Evolutionary conservation across 2,797 vertebrate species (phyloP).

Genomic region (Tragopan temminckii): DNA sequence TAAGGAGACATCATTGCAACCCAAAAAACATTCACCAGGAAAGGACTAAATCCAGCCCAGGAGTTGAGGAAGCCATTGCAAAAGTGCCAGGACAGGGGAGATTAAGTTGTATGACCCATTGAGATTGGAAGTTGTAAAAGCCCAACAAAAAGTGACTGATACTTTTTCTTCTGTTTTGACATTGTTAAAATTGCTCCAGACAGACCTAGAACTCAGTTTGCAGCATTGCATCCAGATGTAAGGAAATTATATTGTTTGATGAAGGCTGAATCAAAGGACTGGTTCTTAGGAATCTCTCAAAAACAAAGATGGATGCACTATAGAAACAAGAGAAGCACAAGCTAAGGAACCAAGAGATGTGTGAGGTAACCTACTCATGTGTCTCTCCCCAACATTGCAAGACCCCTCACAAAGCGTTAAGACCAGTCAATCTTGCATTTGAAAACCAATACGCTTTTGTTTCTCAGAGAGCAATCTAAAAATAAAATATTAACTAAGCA

Average conservation of each 20-base stretch:
- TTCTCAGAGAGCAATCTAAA: conserved; percentile 29
- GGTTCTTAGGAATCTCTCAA: neutral
- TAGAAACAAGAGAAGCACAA: neutral
- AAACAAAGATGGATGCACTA: neutral
- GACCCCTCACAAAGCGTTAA: neutral
- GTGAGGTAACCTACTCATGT: neutral
- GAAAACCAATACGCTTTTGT: neutral
- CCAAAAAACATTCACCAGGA: neutral
- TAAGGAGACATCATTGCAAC: neutral
- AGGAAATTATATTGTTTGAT: neutral
- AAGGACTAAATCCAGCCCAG: neutral
- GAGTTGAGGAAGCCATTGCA: neutral
- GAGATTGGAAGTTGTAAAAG: neutral
- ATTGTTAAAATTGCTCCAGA: neutral
- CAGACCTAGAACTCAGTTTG: neutral
- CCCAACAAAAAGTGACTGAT: neutral
- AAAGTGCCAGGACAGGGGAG: neutral
- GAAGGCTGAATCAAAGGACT: neutral
- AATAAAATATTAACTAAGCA: conserved; percentile 43
- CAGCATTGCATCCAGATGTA: neutral
- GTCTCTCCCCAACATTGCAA: neutral
- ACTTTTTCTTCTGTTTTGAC: neutral
- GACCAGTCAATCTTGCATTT: neutral
- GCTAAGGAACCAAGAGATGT: neutral
- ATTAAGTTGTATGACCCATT: neutral